Conservation (phyloP, 2,888 invertebrate genomes). For the Oscheius sp. region DNA sequence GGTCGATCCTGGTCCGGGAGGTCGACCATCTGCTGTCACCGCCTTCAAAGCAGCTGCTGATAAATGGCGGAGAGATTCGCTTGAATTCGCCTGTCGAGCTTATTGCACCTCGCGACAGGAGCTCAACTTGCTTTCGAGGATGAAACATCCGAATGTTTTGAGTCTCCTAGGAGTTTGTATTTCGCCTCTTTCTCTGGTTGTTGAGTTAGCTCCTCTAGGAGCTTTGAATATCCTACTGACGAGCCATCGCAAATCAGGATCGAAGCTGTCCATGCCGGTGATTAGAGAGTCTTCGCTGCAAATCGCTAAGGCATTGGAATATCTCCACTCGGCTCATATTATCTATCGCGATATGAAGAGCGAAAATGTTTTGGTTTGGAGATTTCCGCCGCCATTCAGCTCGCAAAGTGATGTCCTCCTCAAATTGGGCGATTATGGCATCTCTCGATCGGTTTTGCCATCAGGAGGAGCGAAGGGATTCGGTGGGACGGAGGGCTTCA, state of each 20-base stretch:
- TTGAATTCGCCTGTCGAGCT: conserved; percentile 91
- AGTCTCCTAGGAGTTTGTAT: conserved; percentile 83
- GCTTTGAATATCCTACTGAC: conserved; percentile 85
- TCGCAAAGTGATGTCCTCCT: conserved; percentile 74
- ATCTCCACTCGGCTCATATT: conserved; percentile 89
- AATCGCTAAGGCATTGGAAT: conserved; percentile 91
- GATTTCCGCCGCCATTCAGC: conserved; percentile 82
- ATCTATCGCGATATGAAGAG: conserved; percentile 84
- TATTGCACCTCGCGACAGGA: conserved; percentile 88
- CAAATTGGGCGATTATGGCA: conserved; percentile 92
- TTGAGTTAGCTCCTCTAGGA: conserved; percentile 90
- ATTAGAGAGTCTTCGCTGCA: conserved; percentile 87
- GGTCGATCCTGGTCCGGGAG: conserved; percentile 83
- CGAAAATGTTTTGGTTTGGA: conserved; percentile 98
- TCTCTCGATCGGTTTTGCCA: conserved; percentile 68
- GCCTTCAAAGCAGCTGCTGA: conserved; percentile 81
- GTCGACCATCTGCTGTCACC: conserved; percentile 78
- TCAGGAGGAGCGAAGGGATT: conserved; percentile 79
- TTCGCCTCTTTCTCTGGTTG: conserved; percentile 85
- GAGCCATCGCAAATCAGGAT: conserved; percentile 85
- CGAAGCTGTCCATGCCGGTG: conserved; percentile 82
- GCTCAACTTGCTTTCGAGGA: conserved; percentile 83
- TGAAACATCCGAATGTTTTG: conserved; percentile 90
- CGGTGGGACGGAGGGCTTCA: conserved; percentile 97
- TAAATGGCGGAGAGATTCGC: conserved; percentile 91